Evolutionary conservation across 2,888 invertebrate species (phyloP).

Genomic region (Iphiclides podalirius): DNA sequence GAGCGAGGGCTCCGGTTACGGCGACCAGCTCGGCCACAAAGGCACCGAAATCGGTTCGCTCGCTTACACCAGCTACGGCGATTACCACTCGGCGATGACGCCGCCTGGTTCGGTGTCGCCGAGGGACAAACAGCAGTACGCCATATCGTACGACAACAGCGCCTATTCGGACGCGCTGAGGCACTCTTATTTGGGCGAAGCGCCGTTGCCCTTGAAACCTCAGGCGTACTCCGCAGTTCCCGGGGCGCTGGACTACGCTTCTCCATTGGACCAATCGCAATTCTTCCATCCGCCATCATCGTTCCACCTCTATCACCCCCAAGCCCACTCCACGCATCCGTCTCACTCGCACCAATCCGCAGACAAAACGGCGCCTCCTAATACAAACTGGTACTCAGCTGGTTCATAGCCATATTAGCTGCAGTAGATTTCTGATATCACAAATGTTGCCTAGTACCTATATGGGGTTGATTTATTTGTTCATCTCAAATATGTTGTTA

Average conservation of each 20-base stretch:
- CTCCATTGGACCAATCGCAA: conserved; percentile 88
- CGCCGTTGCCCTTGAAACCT: conserved; percentile 89
- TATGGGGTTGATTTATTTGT: conserved; percentile 31
- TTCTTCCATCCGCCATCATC: conserved; percentile 90
- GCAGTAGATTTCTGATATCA: conserved; percentile 23
- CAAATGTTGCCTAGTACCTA: conserved; percentile 38
- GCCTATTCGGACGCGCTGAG: conserved; percentile 85
- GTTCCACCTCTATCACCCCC: conserved; percentile 93
- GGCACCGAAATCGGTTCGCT: conserved; percentile 81
- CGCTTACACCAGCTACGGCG: conserved; percentile 82
- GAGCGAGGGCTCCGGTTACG: conserved; percentile 88
- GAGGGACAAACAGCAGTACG: conserved; percentile 87
- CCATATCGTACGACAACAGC: conserved; percentile 72
- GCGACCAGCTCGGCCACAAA: conserved; percentile 81
- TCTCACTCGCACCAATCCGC: conserved; percentile 65
- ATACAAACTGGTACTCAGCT: conserved; percentile 89
- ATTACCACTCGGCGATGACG: conserved; percentile 96
- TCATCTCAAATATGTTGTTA: conserved; percentile 20
- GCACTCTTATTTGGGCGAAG: conserved; percentile 74
- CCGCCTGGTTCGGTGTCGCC: conserved; percentile 98
- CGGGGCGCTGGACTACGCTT: conserved; percentile 83
- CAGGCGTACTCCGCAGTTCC: conserved; percentile 91
- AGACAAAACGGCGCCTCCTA: conserved; percentile 83
- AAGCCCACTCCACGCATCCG: conserved; percentile 66
- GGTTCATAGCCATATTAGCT: conserved; percentile 82